Base-by-base conservation (phyloP, 2,797 vertebrate genomes). In the Urocyon cinereoargenteus region DNA sequence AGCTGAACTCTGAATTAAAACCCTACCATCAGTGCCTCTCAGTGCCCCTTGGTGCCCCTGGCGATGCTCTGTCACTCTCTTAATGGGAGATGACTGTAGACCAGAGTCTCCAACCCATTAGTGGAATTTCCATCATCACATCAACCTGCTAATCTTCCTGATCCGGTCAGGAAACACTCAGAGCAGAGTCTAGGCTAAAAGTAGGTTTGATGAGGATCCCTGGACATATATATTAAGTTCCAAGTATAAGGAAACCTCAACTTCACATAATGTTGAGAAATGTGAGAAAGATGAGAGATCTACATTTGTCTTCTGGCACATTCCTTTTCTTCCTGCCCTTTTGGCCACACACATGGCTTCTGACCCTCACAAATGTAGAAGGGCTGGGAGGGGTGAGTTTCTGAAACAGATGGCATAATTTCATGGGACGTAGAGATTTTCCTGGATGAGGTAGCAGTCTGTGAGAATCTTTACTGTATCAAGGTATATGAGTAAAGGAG, bases 61-160 rank as follows among this genome's bases (percentile, higher is more conserved):
- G 72, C 72, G 16, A 1, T 24, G 70, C 21, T 57, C 57, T 90
- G 40, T 87, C 51, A 11, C 36, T 82, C 26, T 49, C 24, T 28
- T 59, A 78, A 83, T 92, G 70, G 72, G 45, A 96, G 88, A 68
- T 70, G 89, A 97, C 78, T 64, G 21, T 8, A 57, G 26, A 53
- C 13, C 14, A 8, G 24, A 61, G 26, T 78, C 79, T 93, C 57
- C n/a, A 12, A 8, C 68, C 92, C 15, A 19, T 92, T 57, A 59
- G 68, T 55, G 49, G n/a, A 79, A 73, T 96, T 96, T 90, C 22
- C 78, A 59, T 86, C 68, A 84, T 95, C 86, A 91, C 24, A n/a
- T 66, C 90, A 73, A 22, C 79, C 73, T 36, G 51, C 36, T 93
- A 26, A 78, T 87, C 70, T 83, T 83, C 68, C 2, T 73, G 26